Conservation (phyloP, 1,140 invertebrate genomes). For the Caligus rogercresseyi region DNA sequence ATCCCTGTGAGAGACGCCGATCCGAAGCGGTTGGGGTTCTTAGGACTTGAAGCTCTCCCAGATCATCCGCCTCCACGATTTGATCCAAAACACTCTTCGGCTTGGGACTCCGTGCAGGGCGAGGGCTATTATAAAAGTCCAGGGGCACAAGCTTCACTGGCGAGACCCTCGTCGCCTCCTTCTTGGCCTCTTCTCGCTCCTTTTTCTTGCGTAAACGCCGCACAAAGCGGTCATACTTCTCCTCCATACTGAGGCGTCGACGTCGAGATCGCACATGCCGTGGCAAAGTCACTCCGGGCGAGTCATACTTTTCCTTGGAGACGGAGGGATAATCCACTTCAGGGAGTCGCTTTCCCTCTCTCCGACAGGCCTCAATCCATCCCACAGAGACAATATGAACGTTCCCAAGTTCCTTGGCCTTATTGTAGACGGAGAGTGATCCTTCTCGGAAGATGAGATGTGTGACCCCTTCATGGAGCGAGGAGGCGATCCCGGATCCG, state of each 20-base stretch:
- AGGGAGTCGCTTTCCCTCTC: background rate
- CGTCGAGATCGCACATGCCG: background rate
- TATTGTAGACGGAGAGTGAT: background rate
- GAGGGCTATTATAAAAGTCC: no score
- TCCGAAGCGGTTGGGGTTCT: background rate
- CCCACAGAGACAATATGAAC: background rate
- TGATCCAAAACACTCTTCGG: background rate
- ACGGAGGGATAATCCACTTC: background rate
- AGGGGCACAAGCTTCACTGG: background rate
- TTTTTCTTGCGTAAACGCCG: background rate
- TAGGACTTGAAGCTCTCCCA: background rate
- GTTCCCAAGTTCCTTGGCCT: background rate
- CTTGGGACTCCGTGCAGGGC: background rate
- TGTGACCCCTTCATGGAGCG: background rate
- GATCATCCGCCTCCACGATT: background rate
- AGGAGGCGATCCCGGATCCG: background rate
- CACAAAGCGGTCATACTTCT: background rate
- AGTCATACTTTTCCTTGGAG: background rate
- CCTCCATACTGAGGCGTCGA: background rate
- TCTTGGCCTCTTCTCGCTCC: background rate
- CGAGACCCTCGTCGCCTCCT: no score
- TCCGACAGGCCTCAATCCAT: background rate
- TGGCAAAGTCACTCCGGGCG: background rate
- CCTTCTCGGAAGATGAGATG: slow-evolving; percentile 7
- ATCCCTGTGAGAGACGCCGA: background rate